Evolutionary conservation across 2,888 invertebrate species (phyloP).

Genomic region (Graphium colonna): DNA sequence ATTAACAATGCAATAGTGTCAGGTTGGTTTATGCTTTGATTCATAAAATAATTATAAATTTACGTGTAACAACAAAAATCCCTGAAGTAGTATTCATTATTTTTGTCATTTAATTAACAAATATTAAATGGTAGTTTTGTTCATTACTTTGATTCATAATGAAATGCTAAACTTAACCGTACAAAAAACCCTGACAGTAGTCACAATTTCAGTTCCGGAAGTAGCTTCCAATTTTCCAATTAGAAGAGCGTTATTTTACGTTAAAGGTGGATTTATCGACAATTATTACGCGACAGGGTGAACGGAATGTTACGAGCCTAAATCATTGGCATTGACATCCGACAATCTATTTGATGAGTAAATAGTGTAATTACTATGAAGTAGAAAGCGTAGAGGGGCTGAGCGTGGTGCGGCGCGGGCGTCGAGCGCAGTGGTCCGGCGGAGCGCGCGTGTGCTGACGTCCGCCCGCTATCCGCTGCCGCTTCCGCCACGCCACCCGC

Average conservation of each 20-base stretch:
- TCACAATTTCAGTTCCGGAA: too few relatives aligned
- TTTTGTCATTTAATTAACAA: background rate
- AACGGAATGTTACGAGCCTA: constrained; percentile 21
- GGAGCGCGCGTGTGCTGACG: constrained; percentile 42
- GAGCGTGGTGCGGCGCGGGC: constrained; percentile 27
- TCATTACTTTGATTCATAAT: too few relatives aligned
- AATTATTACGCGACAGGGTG: background rate
- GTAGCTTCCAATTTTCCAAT: background rate
- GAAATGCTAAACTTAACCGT: background rate
- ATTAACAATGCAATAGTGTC: too few relatives aligned
- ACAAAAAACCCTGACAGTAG: too few relatives aligned
- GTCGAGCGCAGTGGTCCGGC: constrained; percentile 49
- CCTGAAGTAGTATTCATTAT: too few relatives aligned
- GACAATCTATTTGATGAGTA: constrained; percentile 41
- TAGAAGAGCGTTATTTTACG: background rate
- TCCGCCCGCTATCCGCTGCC: constrained; percentile 26
- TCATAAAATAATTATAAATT: too few relatives aligned
- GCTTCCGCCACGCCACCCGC: constrained; percentile 41
- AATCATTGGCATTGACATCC: constrained; percentile 33
- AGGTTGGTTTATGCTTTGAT: too few relatives aligned
- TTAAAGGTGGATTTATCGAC: background rate
- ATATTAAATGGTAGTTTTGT: too few relatives aligned
- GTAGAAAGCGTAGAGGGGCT: constrained; percentile 47
- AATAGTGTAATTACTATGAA: constrained; percentile 55
- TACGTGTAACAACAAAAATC: too few relatives aligned